A percentile compares a stretch with the other conserved stretches of the same genome.
Evolutionary conservation across 2,797 vertebrate species (phyloP).

Genomic region (Limnodromus scolopaceus): DNA sequence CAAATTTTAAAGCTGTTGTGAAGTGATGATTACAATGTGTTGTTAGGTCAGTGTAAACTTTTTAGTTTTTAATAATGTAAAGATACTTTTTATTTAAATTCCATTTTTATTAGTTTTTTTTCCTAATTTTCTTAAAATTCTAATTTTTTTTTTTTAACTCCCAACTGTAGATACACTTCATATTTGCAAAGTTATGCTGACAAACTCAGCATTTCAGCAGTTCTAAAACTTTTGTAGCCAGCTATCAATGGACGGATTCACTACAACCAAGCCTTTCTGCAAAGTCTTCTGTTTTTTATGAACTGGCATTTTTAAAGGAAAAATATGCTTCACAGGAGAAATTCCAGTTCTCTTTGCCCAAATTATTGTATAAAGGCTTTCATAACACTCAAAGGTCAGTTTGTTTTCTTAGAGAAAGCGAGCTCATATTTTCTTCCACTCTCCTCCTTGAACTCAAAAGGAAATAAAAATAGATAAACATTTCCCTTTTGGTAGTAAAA

Average conservation of each 20-base stretch:
- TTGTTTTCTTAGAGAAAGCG: background rate
- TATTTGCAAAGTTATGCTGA: background rate
- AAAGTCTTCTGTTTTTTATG: background rate
- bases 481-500: background rate
- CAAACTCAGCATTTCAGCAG: background rate
- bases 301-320: conserved; percentile 41
- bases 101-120: background rate
- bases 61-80: background rate
- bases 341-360: conserved; percentile 10
- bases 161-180: background rate
- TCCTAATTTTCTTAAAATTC: background rate
- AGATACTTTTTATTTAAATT: background rate
- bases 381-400: conserved; percentile 18
- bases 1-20: background rate
- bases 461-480: background rate
- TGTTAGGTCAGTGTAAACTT: background rate
- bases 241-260: background rate
- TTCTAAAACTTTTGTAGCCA: background rate
- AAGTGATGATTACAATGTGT: background rate
- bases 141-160: background rate
- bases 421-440: background rate
- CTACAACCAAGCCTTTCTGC: background rate
- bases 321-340: conserved; percentile 4
- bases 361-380: conserved; percentile 30
- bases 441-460: background rate